Evolutionary conservation across 1,140 invertebrate species (phyloP), one percentile per base, ranked within the genome.

Genomic region (Zaprionus camerounensis): DNA sequence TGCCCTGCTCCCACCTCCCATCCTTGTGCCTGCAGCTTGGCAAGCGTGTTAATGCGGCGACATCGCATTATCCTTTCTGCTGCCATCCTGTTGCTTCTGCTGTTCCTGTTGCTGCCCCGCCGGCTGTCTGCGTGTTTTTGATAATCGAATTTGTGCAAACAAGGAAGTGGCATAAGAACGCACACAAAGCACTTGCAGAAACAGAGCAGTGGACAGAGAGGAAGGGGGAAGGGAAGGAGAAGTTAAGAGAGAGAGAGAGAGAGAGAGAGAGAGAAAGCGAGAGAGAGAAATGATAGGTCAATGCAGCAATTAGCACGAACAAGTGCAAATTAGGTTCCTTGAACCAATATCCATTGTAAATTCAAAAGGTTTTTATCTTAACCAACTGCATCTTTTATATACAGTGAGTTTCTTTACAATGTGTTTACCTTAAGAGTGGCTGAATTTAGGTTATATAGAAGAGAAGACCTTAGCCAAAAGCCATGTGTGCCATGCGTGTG

Each of bases 81-180:
- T 41, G 26, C 38, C 38, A 53, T 34, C 38, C 31, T 58, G 57
- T 20, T 61, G 26, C 49, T 12, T 2, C n/a, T n/a, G 5, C 41
- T 20, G 22, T 20, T 31, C 7, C 28, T 31, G 28, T 6, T 31
- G 31, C 31, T 34, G 31, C 31, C 31, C 31, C 28, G 71, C 53
- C 46, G 65, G 56, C 77, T 65, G 51, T 66, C 68, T 53, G 53
- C 55, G 71, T 71, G 71, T 81, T 79, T 91, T 80, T 84, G 87
- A 91, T 91, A 91, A 91, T 91, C 87, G 84, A 91, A 91, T 91
- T 91, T 91, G 87, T 71, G 78, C 86, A 91, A 86, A 86, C 86
- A 86, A 85, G 77, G 73, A 70, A 63, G 63, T 56, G 66, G 75
- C 65, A 75, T 70, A 79, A 82, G 78, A 76, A 77, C 76, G 64